Evolutionary conservation across 1,140 invertebrate species (phyloP), one percentile per base, ranked within the genome.

Genomic region (Listronotus oregonensis): DNA sequence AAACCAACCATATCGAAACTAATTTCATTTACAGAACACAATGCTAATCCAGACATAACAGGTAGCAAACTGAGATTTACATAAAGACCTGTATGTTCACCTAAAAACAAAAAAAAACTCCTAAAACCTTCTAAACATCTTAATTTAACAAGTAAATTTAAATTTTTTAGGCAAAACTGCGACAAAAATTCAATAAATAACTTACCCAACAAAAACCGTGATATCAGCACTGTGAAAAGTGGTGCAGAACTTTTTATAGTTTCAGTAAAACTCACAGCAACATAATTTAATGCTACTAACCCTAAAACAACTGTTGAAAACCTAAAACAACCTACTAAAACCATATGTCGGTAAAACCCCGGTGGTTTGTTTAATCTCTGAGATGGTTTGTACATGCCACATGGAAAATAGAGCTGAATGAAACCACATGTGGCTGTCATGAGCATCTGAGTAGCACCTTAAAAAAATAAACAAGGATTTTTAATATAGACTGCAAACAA

Each of bases 181-280:
- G 5, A 17, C n/a, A 52, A 17, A 71, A 58, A 62, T 12, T 40
- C 7, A 55, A 43, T 49, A 18, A 47, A 56, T 8, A 32, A 74
- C 74, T 84, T 82, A 84, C 88, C 88, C 78, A 91, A 82, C 72
- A 87, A 79, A 77, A 88, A 80, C 80, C 86, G 84, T 44, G 90
- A 89, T 70, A 93, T 91, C 39, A 92, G 77, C 55, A 93, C 90
- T 44, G 92, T 94, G 76, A 93, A 94, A 32, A 93, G 80, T 61
- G 92, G 92, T 18, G 91, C 91, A 21, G 91, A 92, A 80, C 90
- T 92, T 79, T 94, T 94, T 14, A 94, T 90, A 15, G 91, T 93
- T 79, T 93, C 92, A 37, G 91, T 92, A 80, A 94, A 94, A 78
- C 90, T 92, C 21, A 93, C 91, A 56, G 91, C 89, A 55, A 93